Evolutionary conservation across 2,113 vertebrate species (phyloP), one percentile per base, ranked within the genome.

Genomic region (Octodon degus): DNA sequence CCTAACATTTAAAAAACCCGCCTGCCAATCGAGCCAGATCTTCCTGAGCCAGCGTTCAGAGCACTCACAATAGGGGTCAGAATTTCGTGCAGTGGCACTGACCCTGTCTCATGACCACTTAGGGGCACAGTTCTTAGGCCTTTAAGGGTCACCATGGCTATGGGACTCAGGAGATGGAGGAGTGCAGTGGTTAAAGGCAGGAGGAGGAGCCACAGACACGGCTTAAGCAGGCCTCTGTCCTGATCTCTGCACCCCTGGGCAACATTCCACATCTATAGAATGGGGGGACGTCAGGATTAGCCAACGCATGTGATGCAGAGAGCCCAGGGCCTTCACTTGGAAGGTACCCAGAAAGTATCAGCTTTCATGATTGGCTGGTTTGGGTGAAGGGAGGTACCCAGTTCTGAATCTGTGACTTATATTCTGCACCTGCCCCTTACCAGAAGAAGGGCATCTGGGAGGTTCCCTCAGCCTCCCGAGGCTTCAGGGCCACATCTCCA

Each of bases 261-360:
- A 3, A 3, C 7, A 17, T n/a, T 16, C 63, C 8, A 43, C 5
- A 0, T 55, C 91, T 70, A 17, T 34, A 34, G 40, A 47, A 19
- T 0, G 0, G 11, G 25, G 2, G 1, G n/a, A 27, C 22, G 20
- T 32, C 2, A 60, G 62, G 53, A 43, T 17, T 0, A 27, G 37
- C 17, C 3, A 1, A 16, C 0, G 1, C 13, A 4, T 1, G 5
- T 32, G 81, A 6, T 17, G 34, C 68, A 5, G 2, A 1, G 37
- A 68, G 40, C 37, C 10, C 32, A 22, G 72, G 55, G 40, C 77
- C 68, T 68, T 76, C 2, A 0, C 0, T 0, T 5, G 43, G 74
- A n/a, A 53, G 5, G 70, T 2, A 3, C 74, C 62, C 20, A 1
- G 13, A 5, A 34, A 60, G n/a, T 0, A 22, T 5, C 25, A 50